Percentiles rank a stretch among this genome's conserved stretches.
These are phyloP conservation scores for human DNA, from an alignment of 2,113 vertebrate genomes.

Conservation along the genomic window DNA sequence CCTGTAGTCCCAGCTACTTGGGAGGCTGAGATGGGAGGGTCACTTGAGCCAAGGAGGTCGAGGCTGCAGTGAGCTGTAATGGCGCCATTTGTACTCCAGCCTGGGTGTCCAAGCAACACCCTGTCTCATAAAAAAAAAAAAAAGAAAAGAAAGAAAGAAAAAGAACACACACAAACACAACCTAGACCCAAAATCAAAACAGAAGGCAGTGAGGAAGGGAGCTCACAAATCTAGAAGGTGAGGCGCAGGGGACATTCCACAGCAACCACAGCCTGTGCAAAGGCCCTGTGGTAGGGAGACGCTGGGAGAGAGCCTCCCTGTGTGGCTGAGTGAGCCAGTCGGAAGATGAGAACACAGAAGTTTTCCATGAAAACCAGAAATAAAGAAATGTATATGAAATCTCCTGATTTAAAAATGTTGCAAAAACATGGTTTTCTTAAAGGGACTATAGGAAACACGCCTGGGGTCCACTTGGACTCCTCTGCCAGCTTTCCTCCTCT, in stretches of 20 bases:
- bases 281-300: background rate
- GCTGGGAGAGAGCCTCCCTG: background rate
- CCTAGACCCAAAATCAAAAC: background rate
- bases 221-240: fast-evolving
- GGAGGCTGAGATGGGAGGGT: no score
- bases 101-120: no score
- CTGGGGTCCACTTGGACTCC: no score
- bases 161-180: no score
- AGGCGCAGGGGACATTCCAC: no score
- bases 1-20: no score
- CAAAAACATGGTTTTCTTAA: background rate
- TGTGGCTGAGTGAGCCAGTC: background rate
- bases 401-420: background rate
- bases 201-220: no score
- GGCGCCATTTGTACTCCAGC: no score
- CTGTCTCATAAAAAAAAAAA: no score
- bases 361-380: background rate
- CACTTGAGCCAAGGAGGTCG: no score
- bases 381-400: background rate
- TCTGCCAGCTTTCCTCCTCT: background rate
- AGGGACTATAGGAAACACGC: background rate
- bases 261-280: background rate
- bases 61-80: no score
- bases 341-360: background rate
- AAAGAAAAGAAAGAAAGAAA: no score